Evolutionary conservation across 2,797 vertebrate species (phyloP).

Genomic region (Oryzias dopingdopingensis): DNA sequence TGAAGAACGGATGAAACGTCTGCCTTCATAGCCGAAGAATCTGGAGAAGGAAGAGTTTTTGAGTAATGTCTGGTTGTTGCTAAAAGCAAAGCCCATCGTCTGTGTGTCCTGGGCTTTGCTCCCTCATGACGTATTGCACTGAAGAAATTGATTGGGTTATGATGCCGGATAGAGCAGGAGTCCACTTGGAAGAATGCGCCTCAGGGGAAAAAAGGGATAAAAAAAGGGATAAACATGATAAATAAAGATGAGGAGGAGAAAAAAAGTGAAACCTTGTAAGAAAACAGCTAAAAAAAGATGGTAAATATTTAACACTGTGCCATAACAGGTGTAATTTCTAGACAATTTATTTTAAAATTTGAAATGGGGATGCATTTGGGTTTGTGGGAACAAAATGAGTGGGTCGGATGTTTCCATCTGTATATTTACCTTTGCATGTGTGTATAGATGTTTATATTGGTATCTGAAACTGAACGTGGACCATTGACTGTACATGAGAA

Average conservation of each 20-base stretch:
- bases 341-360: too few relatives aligned
- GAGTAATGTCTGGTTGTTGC: conserved; percentile 31
- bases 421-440: too few relatives aligned
- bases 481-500: too few relatives aligned
- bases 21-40: conserved; percentile 22
- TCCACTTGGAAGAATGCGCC: conserved; percentile 42
- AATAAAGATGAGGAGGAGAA: conserved; percentile 12
- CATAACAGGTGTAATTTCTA: too few relatives aligned
- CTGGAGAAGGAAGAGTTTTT: conserved; percentile 15
- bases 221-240: conserved; percentile 18
- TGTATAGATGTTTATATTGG: too few relatives aligned
- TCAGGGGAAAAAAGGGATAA: conserved; percentile 36
- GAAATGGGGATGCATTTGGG: too few relatives aligned
- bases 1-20: conserved; percentile 28
- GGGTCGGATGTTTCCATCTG: too few relatives aligned
- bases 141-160: conserved; percentile 42
- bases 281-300: not conserved
- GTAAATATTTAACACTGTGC: not conserved
- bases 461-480: too few relatives aligned
- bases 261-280: not conserved
- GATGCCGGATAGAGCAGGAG: conserved; percentile 37
- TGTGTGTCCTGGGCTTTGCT: conserved; percentile 40
- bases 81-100: conserved; percentile 41
- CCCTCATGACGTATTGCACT: conserved; percentile 47
- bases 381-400: too few relatives aligned